phyloP scores from a whole-genome alignment of 1,140 invertebrate genomes.

The Drosophila santomea region DNA sequence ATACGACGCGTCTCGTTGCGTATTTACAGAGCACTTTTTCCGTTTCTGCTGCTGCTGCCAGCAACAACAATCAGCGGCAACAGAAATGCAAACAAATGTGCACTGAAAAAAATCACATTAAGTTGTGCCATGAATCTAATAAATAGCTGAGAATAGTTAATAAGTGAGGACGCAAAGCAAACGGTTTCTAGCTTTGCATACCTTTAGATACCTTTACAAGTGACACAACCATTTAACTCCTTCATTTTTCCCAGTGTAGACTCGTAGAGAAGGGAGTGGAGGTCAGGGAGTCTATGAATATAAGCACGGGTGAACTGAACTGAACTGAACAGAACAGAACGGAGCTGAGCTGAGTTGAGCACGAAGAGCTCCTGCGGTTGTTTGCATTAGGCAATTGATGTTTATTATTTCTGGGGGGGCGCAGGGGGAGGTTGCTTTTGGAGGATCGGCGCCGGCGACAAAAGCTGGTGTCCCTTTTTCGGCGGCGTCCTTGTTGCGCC shows the following conservation, averaged over 20 bases:
- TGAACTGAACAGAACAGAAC: constrained; percentile 17
- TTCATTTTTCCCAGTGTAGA: neutral
- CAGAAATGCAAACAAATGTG: constrained; percentile 47
- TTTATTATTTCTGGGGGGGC: constrained; percentile 54
- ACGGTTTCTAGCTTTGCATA: too few relatives aligned
- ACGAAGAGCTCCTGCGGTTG: constrained; percentile 41
- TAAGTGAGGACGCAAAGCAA: too few relatives aligned
- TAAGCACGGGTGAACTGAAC: constrained; percentile 37
- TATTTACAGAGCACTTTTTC: constrained; percentile 78
- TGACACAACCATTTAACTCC: too few relatives aligned
- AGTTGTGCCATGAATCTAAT: too few relatives aligned
- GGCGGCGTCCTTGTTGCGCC: constrained; percentile 12
- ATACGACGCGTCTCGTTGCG: constrained; percentile 64
- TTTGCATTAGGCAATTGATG: constrained; percentile 75
- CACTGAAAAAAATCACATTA: constrained; percentile 16
- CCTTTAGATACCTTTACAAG: too few relatives aligned
- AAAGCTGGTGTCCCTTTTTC: constrained; percentile 1
- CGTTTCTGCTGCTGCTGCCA: constrained; percentile 39
- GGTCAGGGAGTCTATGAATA: constrained; percentile 25
- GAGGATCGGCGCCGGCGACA: constrained; percentile 14
- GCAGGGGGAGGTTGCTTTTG: constrained; percentile 14
- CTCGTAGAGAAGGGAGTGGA: neutral
- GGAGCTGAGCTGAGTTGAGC: constrained; percentile 10
- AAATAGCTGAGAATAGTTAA: too few relatives aligned
- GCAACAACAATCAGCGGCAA: constrained; percentile 31